A percentile compares a stretch with the other conserved stretches of the same genome.
Evolutionary conservation across 2,888 invertebrate species (phyloP).

Genomic region (Scaptodrosophila latifasciaeformis): DNA sequence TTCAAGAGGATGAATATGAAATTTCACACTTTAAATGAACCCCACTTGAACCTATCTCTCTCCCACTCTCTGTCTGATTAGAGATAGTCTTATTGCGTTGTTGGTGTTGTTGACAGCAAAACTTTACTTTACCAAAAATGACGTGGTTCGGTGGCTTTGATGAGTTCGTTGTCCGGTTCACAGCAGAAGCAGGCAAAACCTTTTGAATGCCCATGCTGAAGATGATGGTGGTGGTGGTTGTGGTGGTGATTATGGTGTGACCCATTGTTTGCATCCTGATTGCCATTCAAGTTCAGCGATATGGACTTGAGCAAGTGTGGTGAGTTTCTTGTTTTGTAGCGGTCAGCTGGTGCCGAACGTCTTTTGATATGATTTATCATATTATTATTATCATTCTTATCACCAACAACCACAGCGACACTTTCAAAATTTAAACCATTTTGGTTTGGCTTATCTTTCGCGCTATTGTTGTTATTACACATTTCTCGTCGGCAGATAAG

Average conservation of each 20-base stretch:
- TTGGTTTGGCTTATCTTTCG: constrained; percentile 42
- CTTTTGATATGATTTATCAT: constrained; percentile 41
- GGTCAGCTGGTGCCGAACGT: constrained; percentile 27
- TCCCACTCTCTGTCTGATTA: no score
- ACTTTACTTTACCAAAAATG: not conserved
- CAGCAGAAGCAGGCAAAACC: constrained; percentile 51
- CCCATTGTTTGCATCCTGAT: not conserved
- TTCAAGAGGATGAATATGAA: no score
- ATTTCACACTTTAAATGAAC: no score
- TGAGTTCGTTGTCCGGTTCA: constrained; percentile 6
- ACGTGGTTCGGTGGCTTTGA: not conserved
- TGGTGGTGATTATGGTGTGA: constrained; percentile 16
- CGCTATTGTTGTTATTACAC: constrained; percentile 45
- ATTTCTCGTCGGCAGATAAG: constrained; percentile 40
- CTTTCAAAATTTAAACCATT: constrained; percentile 40
- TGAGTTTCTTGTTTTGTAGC: constrained; percentile 12
- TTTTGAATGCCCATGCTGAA: not conserved
- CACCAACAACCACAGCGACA: constrained; percentile 18
- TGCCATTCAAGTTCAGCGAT: constrained; percentile 31
- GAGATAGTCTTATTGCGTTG: constrained; percentile 35
- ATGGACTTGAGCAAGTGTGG: constrained; percentile 47
- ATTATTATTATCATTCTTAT: constrained; percentile 29
- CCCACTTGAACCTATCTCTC: no score
- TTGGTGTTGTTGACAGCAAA: not conserved
- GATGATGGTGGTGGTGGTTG: no score